Percentiles rank a stretch among this genome's conserved stretches.
These are phyloP conservation scores for Chlorospingus flavigularis DNA, from an alignment of 2,797 vertebrate genomes.

Conservation along the genomic window DNA sequence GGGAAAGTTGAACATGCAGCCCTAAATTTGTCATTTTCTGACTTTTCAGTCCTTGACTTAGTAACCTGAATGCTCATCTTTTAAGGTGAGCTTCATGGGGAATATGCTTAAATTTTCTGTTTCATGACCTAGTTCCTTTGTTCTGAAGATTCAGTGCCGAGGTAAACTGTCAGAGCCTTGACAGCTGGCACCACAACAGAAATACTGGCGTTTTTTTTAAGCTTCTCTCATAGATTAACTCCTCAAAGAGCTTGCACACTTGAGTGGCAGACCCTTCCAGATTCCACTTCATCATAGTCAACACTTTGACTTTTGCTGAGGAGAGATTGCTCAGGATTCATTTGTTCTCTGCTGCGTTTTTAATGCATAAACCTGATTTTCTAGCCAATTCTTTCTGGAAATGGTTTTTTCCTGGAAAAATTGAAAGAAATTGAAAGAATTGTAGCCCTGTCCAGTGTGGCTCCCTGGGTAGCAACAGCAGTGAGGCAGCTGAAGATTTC, in stretches of 20 bases:
- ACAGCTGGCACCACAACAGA: conserved; percentile 49
- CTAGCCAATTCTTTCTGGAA: background rate
- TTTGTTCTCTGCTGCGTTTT: background rate
- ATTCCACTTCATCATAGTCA: conserved; percentile 32
- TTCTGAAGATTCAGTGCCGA: conserved; percentile 6
- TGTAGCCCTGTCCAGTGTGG: background rate
- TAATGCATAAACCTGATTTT: background rate
- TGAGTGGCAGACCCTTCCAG: conserved; percentile 38
- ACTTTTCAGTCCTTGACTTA: conserved; percentile 16
- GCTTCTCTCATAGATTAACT: conserved; percentile 52
- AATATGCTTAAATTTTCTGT: conserved; percentile 48
- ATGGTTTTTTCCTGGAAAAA: background rate
- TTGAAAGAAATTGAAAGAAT: background rate
- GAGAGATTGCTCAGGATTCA: background rate
- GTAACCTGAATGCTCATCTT: background rate
- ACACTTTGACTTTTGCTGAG: background rate
- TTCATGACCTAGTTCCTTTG: conserved; percentile 56
- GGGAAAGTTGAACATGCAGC: background rate
- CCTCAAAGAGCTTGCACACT: conserved; percentile 32
- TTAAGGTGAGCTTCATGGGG: conserved; percentile 1
- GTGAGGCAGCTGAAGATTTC: background rate
- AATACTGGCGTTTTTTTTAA: conserved; percentile 4
- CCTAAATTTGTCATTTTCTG: background rate
- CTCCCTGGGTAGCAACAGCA: background rate
- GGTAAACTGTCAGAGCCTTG: conserved; percentile 54